These are phyloP conservation scores for Cephus runcator DNA, from an alignment of 2,888 invertebrate species.

Conservation along the genomic window DNA sequence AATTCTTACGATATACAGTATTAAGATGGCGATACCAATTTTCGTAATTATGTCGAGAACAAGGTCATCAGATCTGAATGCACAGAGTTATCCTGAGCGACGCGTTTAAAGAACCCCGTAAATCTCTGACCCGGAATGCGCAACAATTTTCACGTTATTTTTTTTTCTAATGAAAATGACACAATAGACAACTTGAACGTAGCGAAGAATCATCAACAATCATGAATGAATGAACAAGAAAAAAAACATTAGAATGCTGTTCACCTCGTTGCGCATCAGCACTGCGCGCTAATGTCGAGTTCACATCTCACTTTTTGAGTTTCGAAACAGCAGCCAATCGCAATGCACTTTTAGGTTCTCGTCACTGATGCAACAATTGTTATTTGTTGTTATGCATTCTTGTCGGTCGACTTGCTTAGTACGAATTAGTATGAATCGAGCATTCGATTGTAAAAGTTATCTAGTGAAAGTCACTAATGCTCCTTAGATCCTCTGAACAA, in stretches of 20 bases:
- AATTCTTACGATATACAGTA: neutral
- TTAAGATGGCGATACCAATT: constrained; percentile 24
- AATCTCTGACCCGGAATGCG: neutral
- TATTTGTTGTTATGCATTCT: neutral
- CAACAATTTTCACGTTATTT: neutral
- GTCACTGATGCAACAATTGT: neutral
- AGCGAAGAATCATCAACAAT: neutral
- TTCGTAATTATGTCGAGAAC: constrained; percentile 23
- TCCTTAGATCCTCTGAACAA: neutral
- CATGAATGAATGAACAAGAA: neutral
- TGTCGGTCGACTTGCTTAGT: neutral
- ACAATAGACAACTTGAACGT: neutral
- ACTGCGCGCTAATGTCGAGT: neutral
- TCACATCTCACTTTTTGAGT: neutral
- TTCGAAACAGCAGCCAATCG: neutral
- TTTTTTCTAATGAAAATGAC: neutral
- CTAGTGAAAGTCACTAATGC: neutral
- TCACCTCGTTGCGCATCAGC: neutral
- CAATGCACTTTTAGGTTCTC: neutral
- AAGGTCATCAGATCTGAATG: constrained; percentile 14
- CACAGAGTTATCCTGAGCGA: neutral
- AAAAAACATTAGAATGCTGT: neutral
- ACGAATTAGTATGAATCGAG: neutral
- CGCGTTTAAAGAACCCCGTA: neutral
- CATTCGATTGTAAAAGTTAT: neutral